Base-by-base conservation (phyloP, 2,888 invertebrate genomes). In the Tanytarsus gracilentus region DNA sequence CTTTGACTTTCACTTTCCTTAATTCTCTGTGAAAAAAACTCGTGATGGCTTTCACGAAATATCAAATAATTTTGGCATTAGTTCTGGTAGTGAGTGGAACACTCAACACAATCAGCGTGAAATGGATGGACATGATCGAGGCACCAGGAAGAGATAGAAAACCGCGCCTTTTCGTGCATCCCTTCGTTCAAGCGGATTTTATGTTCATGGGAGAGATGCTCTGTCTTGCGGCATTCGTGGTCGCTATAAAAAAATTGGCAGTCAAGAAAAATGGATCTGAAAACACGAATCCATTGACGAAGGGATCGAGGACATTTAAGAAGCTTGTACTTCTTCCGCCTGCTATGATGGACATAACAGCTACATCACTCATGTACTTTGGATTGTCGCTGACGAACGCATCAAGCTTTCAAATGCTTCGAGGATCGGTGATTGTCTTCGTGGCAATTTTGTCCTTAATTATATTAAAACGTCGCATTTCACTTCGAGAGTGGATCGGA, bases 401-500 rank as follows among this genome's bases (percentile, higher is more conserved):
- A 1, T 91, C 92, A 65, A 94, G 93, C 69, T 97, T 94, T 73
- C 96, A 96, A 77, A 96, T 97, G 93, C 83, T 97, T 67, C 78
- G 95, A 76, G 94, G 88, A 55, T 83, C 91, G 58, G 86, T 91
- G 6, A 89, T 96, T 61, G 78, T 95, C 25, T 95, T 95, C 72
- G 90, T 92, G 27, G 94, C 89, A 0, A 72, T 95, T 3, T 77
- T 95, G 5, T 90, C 92, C n/a, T 83, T 86, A 62, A 84, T 83
- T 7, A 89, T 91, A 71, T 77, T 94, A 26, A 78, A 85, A 23
- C 77, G 85, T 56, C 75, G 77, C 25, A 75, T 92, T 49, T 77
- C 78, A 27, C 70, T 69, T 40, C 77, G 82, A 53, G 85, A 92
- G 70, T 91, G 91, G 89, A 64, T 76, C 48, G 92, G 91, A 16